Base-by-base conservation (phyloP, 2,888 invertebrate species). In the Catocala sponsa region DNA sequence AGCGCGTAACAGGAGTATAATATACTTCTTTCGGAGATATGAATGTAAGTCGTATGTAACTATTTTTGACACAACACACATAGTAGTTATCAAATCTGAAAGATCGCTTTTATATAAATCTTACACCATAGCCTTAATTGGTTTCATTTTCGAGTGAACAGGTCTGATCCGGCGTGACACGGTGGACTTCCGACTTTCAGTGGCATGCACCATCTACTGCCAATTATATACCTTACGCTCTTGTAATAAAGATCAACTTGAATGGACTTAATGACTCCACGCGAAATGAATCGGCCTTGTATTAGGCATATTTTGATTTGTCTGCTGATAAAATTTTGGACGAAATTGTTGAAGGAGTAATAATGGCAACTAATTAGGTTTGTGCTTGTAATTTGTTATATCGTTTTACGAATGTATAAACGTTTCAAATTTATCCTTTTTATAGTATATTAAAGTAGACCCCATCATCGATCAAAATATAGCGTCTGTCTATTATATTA, bases 111-210 rank as follows among this genome's bases (percentile, higher is more conserved):
- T 15, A 52, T 72, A 66, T 55, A 2, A 71, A 66, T 76, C 78
- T 86, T 84, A 64, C 54, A 76, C 90, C 88, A 84, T 66, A 73
- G 72, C 66, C 88, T 70, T 92, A 92, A 93, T 93, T 93, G 93
- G 92, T 92, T 94, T 94, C 94, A 93, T 94, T 94, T 94, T 91
- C 85, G 80, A 91, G 86, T 87, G 91, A 92, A 86, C 93, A 93
- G 91, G 91, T 90, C 86, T 88, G 81, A 85, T 79, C 83, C 84
- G 72, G 80, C 78, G 81, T 86, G 88, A 88, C 90, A 87, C 80
- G 79, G 79, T 75, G 87, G 88, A 90, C 90, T 86, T 86, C 82
- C 84, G 82, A 80, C 79, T 81, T 79, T 79, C 83, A 83, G 83
- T 76, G 74, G 73, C 71, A 75, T 76, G 75, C 63, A 57, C 69